Evolutionary conservation across 2,888 invertebrate genomes (phyloP).

Genomic region (Athalia rosae): DNA sequence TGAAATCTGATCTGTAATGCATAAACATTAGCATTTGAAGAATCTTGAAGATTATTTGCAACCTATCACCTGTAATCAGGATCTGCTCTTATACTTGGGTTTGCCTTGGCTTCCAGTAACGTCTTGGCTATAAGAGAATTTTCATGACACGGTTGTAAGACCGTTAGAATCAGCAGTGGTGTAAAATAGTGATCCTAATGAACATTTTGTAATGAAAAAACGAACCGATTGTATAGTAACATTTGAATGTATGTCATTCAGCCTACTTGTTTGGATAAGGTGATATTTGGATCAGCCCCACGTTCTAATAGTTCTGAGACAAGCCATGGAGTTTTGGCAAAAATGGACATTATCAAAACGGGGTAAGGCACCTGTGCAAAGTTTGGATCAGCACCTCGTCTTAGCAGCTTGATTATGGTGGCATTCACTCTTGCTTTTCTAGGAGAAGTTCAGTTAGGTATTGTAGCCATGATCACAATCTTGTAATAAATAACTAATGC

Average conservation of each 20-base stretch:
- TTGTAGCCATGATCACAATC: neutral
- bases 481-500: no score
- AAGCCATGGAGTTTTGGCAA: constrained; percentile 61
- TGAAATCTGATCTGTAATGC: constrained; percentile 13
- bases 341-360: constrained; percentile 65
- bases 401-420: constrained; percentile 64
- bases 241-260: neutral
- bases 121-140: constrained; percentile 58
- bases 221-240: neutral
- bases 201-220: neutral
- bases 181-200: constrained; percentile 37
- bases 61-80: constrained; percentile 60
- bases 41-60: no score
- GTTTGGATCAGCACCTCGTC: constrained; percentile 68
- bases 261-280: constrained; percentile 28
- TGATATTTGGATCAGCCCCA: constrained; percentile 63
- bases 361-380: constrained; percentile 65
- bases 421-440: constrained; percentile 47
- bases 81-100: constrained; percentile 63
- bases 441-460: neutral
- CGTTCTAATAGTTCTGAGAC: constrained; percentile 59
- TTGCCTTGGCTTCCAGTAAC: constrained; percentile 59
- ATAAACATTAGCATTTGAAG: constrained; percentile 49
- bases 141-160: constrained; percentile 45
- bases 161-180: constrained; percentile 42